These are phyloP conservation scores for Pimpla rufipes DNA, from an alignment of 2,888 invertebrate species.

Conservation along the genomic window DNA sequence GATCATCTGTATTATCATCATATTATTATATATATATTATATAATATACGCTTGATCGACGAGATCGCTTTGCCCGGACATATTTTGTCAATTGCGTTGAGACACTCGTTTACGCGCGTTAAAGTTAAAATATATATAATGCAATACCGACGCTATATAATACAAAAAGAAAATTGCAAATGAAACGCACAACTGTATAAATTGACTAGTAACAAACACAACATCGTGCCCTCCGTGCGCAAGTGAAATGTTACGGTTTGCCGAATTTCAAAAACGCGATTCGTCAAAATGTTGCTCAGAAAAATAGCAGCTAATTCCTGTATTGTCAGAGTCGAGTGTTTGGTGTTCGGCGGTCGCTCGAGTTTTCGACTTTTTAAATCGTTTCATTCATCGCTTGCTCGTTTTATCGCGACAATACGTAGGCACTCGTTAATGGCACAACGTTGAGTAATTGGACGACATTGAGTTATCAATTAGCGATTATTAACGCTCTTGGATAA, in stretches of 20 bases:
- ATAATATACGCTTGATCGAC: neutral
- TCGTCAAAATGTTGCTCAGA: slow-evolving; percentile 4
- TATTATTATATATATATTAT: neutral
- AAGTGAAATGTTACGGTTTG: slow-evolving; percentile 51
- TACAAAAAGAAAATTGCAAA: slow-evolving; percentile 58
- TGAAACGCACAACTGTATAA: slow-evolving; percentile 69
- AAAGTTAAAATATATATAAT: slow-evolving; percentile 4
- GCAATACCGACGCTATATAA: slow-evolving; percentile 14
- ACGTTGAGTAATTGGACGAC: slow-evolving; percentile 48
- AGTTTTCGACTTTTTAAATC: slow-evolving; percentile 15
- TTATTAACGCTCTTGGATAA: slow-evolving; percentile 27
- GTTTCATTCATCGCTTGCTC: slow-evolving; percentile 12
- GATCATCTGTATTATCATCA: neutral
- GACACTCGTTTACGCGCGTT: slow-evolving; percentile 20
- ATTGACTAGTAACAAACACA: slow-evolving; percentile 84
- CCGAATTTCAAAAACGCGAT: slow-evolving; percentile 12
- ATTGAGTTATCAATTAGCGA: slow-evolving; percentile 33
- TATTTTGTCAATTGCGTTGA: slow-evolving; percentile 23
- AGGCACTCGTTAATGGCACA: slow-evolving; percentile 71
- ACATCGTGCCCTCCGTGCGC: slow-evolving; percentile 72
- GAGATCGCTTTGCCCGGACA: neutral
- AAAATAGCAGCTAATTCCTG: slow-evolving; percentile 24
- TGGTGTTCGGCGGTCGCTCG: slow-evolving; percentile 5
- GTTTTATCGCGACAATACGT: slow-evolving; percentile 27
- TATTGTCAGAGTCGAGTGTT: slow-evolving; percentile 2